Evolutionary conservation across 2,113 vertebrate genomes (phyloP).

Genomic region (Hippopotamus amphibius): DNA sequence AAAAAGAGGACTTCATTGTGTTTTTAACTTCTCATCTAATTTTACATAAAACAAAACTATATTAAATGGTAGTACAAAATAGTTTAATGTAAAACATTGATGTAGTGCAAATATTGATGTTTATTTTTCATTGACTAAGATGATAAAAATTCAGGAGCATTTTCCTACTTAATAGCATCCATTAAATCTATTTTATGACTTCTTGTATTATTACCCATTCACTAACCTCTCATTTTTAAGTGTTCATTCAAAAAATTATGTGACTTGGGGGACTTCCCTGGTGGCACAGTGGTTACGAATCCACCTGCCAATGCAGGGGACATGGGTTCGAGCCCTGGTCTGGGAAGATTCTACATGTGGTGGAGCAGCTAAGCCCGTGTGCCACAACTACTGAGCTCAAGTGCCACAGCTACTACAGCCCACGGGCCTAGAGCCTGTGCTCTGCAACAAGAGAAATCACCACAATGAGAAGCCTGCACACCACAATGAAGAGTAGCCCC

Average conservation of each 20-base stretch:
- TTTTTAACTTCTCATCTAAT: conserved; percentile 48
- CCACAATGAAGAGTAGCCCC: too few species aligned
- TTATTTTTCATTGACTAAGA: conserved; percentile 26
- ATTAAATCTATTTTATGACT: conserved; percentile 26
- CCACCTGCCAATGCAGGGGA: too few species aligned
- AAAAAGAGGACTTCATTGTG: conserved; percentile 42
- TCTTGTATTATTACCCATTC: conserved; percentile 9
- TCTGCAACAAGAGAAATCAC: too few species aligned
- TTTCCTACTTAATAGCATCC: not conserved
- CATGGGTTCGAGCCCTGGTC: too few species aligned
- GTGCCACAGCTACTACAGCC: too few species aligned
- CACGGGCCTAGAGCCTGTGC: too few species aligned
- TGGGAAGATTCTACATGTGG: too few species aligned
- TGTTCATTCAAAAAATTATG: not conserved
- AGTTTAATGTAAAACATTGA: not conserved
- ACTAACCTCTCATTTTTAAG: conserved; percentile 21
- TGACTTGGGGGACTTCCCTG: not conserved
- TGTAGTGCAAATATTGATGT: not conserved
- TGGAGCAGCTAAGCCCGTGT: too few species aligned
- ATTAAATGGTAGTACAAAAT: not conserved
- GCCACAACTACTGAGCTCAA: too few species aligned
- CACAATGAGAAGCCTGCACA: too few species aligned
- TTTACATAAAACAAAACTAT: conserved; percentile 31
- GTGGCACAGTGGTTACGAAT: too few species aligned
- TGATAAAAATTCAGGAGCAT: conserved; percentile 49